phyloP scores from a whole-genome alignment of 2,113 vertebrate species.

The Proteles cristata region DNA sequence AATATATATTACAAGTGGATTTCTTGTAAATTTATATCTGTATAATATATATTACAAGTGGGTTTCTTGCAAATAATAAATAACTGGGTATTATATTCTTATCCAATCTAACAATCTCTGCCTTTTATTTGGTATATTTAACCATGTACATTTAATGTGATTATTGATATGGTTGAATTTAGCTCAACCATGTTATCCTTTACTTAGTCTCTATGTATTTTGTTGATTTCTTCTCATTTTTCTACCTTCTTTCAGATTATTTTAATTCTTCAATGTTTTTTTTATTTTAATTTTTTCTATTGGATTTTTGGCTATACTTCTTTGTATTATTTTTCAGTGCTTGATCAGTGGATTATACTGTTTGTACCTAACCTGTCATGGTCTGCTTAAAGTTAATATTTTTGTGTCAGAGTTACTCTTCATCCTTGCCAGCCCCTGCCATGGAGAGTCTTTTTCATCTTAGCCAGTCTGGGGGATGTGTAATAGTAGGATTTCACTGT shows the following conservation, averaged over 20 bases:
- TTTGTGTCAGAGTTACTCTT: neutral
- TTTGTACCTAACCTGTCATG: neutral
- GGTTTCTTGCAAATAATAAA: neutral
- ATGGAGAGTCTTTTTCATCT: neutral
- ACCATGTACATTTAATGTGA: neutral
- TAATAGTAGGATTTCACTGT: neutral
- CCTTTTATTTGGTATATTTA: neutral
- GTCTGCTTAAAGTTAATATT: neutral
- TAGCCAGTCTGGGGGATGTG: neutral
- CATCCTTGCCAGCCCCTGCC: neutral
- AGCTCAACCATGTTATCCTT: neutral
- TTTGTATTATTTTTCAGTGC: neutral
- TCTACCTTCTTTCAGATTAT: neutral
- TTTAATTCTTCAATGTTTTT: neutral
- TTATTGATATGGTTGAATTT: neutral
- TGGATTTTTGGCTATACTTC: neutral
- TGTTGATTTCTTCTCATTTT: neutral
- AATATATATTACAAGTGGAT: neutral
- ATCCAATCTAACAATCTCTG: neutral
- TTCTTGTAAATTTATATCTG: neutral
- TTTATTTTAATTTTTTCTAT: neutral
- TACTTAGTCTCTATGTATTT: neutral
- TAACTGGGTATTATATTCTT: neutral
- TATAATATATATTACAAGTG: neutral
- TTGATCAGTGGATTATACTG: neutral